These are phyloP conservation scores for Brachyptera risi DNA, from an alignment of 2,888 invertebrate species.

Conservation along the genomic window DNA sequence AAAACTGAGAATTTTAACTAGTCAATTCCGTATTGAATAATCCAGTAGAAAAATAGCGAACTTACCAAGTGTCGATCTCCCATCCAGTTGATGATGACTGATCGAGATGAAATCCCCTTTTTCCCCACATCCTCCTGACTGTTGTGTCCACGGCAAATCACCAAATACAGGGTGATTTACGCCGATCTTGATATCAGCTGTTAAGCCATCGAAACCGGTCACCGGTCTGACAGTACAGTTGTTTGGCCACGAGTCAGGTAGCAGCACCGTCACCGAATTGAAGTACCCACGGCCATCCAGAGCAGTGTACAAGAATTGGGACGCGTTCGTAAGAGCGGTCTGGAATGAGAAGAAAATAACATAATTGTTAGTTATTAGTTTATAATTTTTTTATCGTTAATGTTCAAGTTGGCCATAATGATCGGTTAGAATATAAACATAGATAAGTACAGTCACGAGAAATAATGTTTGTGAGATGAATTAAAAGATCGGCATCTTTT, in stretches of 20 bases:
- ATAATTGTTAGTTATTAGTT: neutral
- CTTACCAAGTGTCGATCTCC: no score
- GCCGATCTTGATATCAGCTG: constrained; percentile 52
- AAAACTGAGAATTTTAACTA: no score
- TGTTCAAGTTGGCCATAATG: neutral
- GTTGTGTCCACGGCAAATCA: constrained; percentile 56
- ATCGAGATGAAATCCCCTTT: constrained; percentile 56
- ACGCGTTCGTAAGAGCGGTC: constrained; percentile 53
- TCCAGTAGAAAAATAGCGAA: no score
- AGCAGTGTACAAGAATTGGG: constrained; percentile 53
- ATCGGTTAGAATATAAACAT: no score
- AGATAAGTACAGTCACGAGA: no score
- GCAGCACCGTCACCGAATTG: constrained; percentile 53
- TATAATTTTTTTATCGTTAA: neutral
- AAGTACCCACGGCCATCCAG: constrained; percentile 55
- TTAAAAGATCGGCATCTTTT: no score
- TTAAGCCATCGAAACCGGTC: constrained; percentile 49
- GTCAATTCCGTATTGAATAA: no score
- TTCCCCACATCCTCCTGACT: constrained; percentile 56
- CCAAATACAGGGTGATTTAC: constrained; percentile 51
- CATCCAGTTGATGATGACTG: no score
- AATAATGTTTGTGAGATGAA: no score
- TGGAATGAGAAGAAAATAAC: constrained; percentile 38
- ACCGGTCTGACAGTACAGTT: constrained; percentile 45
- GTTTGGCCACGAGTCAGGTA: constrained; percentile 57